These are phyloP conservation scores for Latheticus oryzae DNA, from an alignment of 2,888 invertebrate genomes.

Conservation along the genomic window DNA sequence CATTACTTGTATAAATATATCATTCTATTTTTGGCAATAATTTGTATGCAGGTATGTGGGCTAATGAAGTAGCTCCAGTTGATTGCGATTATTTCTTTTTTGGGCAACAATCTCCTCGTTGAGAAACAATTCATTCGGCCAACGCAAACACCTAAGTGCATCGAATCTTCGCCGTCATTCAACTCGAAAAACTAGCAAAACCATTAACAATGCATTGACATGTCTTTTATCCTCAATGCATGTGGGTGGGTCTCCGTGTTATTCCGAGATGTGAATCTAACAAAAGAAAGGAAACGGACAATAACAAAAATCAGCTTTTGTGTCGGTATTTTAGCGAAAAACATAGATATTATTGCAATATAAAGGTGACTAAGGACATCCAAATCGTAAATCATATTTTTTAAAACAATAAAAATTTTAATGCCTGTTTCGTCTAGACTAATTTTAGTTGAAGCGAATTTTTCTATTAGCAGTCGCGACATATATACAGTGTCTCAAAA, in stretches of 20 bases:
- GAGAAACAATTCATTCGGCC: conserved; percentile 5
- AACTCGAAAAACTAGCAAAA: conserved; percentile 10
- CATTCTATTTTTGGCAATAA: too few species aligned
- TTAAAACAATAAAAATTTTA: conserved; percentile 40
- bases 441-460: too few species aligned
- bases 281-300: conserved; percentile 32
- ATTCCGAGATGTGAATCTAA: conserved; percentile 23
- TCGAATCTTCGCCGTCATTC: conserved; percentile 18
- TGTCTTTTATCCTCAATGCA: conserved; percentile 31
- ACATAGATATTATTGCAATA: conserved; percentile 16
- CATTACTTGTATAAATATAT: too few species aligned
- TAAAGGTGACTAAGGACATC: conserved; percentile 37
- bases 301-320: conserved; percentile 33
- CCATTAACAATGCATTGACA: conserved; percentile 33
- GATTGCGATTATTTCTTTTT: too few species aligned
- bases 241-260: conserved; percentile 34
- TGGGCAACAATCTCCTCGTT: too few species aligned
- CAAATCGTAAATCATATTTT: conserved; percentile 42
- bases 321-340: conserved; percentile 26
- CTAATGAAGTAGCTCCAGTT: too few species aligned
- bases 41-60: too few species aligned
- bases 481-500: conserved; percentile 1
- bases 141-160: conserved; percentile 11
- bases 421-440: conserved; percentile 39
- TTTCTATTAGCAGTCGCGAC: conserved; percentile 2